phyloP scores from a whole-genome alignment of 2,888 invertebrate genomes.

The Schizotus pectinicornis region DNA sequence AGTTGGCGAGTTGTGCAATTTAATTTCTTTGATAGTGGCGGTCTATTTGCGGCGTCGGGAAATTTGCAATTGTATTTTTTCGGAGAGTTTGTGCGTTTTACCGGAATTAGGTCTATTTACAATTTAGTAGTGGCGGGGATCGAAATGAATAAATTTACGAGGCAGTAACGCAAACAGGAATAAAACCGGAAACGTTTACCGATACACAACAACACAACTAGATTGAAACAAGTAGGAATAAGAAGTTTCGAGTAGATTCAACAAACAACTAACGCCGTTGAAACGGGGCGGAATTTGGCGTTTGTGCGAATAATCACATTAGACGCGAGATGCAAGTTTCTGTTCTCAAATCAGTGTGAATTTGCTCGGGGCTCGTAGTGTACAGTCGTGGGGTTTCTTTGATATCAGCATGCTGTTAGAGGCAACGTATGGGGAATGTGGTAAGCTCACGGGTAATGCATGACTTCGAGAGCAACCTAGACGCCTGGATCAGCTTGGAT shows the following conservation, averaged over 20 bases:
- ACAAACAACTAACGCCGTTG: slow-evolving; percentile 10
- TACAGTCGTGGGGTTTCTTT: slow-evolving; percentile 12
- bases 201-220: slow-evolving; percentile 25
- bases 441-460: slow-evolving; percentile 10
- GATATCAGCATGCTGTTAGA: slow-evolving; percentile 7
- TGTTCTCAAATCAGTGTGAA: slow-evolving; percentile 16
- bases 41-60: too few species aligned
- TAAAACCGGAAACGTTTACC: slow-evolving; percentile 8
- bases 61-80: too few species aligned
- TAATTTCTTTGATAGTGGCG: too few species aligned
- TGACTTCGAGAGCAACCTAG: background rate
- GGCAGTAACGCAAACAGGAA: slow-evolving; percentile 20
- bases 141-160: slow-evolving; percentile 27
- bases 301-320: slow-evolving; percentile 2
- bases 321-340: slow-evolving; percentile 20
- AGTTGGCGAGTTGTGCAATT: too few species aligned
- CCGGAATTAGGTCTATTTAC: slow-evolving; percentile 23
- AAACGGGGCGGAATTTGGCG: background rate
- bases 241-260: slow-evolving; percentile 1
- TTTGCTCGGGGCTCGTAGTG: slow-evolving; percentile 6
- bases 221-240: slow-evolving; percentile 16
- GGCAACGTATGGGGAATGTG: slow-evolving; percentile 4
- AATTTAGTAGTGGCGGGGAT: slow-evolving; percentile 21
- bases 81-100: slow-evolving; percentile 7
- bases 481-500: slow-evolving; percentile 17